Base-by-base conservation (phyloP, 1,140 invertebrate species). In the Phocides pigmalion region DNA sequence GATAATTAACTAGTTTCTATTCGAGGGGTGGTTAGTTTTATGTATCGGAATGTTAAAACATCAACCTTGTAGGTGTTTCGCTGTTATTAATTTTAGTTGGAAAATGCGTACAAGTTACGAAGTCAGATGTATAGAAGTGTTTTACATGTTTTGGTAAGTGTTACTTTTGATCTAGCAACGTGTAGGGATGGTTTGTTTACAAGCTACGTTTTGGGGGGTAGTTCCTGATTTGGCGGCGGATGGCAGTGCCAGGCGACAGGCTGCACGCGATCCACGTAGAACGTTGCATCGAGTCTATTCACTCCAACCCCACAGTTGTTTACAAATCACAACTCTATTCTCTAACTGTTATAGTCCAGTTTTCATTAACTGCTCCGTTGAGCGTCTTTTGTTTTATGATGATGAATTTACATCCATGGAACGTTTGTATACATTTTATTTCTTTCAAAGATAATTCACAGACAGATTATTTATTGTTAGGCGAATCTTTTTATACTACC, bases 1-100 rank as follows among this genome's bases (percentile, higher is more conserved):
- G 83, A 87, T 91, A 91, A 91, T 91, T 89, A 91, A 86, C 89
- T 86, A 84, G 77, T 91, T 91, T 86, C 87, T 89, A 89, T 91
- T 89, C 89, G 77, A 67, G 73, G 76, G 81, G 76, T 73, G 74
- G 71, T 62, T 62, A 67, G 67, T 65, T 68, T 72, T 64, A 62
- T 76, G 70, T 76, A 62, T 62, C 42, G 81, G 81, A 79, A 87
- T 81, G 84, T 81, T 80, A 79, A 79, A 82, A 79, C 71, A 62
- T 73, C 67, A 82, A 58, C 74, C 76, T 76, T 74, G 74, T 68
- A 68, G 62, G 44, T 62, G 67, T 72, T 74, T 76, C 44, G 49
- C 47, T 25, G 39, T 70, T 70, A 74, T 70, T 66, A 70, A 61
- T 68, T 65, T 66, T 25, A 15, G 22, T 32, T 32, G 16, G 35